Evolutionary conservation across 2,797 vertebrate genomes (phyloP).

Genomic region (Lithobates sylvaticus): DNA sequence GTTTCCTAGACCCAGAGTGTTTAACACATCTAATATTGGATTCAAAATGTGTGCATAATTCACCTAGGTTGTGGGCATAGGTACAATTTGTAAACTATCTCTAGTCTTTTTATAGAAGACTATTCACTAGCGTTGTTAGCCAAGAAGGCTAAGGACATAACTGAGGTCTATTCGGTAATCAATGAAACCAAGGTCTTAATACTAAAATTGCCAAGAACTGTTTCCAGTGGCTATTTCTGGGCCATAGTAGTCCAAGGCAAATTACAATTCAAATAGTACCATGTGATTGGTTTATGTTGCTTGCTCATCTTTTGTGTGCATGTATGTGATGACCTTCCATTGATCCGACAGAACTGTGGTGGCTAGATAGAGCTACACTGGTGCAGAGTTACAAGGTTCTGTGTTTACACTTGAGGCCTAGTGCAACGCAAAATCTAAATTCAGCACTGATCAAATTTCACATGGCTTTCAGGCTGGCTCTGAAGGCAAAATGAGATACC

Average conservation of each 20-base stretch:
- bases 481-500: constrained; percentile 33
- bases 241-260: background rate
- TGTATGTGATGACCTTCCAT: background rate
- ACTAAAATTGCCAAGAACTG: background rate
- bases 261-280: background rate
- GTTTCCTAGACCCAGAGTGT: background rate
- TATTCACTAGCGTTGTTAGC: background rate
- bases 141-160: background rate
- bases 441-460: constrained; percentile 41
- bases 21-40: background rate
- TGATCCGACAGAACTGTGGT: background rate
- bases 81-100: background rate
- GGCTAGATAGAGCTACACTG: background rate
- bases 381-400: constrained; percentile 5
- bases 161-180: background rate
- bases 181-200: background rate
- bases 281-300: background rate
- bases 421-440: constrained; percentile 43
- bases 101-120: constrained; percentile 11
- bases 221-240: background rate
- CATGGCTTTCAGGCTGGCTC: constrained; percentile 15
- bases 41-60: background rate
- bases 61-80: background rate
- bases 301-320: background rate
- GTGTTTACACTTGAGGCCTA: constrained; percentile 2